phyloP scores from a whole-genome alignment of 2,888 invertebrate species.

The Hypolimnas misippus region DNA sequence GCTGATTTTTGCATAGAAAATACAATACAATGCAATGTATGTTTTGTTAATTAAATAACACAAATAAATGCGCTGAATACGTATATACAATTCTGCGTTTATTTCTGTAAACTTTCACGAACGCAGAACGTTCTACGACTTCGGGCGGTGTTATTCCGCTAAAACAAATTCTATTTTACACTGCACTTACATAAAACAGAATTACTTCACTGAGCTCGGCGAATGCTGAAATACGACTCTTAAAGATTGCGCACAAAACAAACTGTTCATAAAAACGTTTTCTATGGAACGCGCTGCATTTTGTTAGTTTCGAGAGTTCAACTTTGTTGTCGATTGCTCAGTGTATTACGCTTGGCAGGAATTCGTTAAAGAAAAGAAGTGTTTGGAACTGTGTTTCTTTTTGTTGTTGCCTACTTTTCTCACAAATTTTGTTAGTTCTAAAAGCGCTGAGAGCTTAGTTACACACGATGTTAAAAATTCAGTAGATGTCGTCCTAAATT shows the following conservation, averaged over 20 bases:
- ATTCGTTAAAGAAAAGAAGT: constrained; percentile 6
- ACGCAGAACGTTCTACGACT: constrained; percentile 2
- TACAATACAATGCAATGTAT: background rate
- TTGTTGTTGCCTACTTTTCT: background rate
- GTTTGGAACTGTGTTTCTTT: background rate
- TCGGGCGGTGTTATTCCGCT: constrained; percentile 9
- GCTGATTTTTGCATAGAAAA: no score
- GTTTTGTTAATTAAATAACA: constrained; percentile 2
- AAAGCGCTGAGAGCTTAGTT: constrained; percentile 2
- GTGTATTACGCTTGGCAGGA: constrained; percentile 7
- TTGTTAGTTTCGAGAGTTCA: constrained; percentile 31
- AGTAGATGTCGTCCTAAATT: background rate
- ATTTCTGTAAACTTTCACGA: constrained; percentile 8
- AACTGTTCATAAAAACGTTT: constrained; percentile 41
- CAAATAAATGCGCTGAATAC: background rate
- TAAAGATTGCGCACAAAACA: constrained; percentile 43
- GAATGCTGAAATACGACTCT: constrained; percentile 43
- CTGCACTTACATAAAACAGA: constrained; percentile 24
- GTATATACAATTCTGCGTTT: background rate
- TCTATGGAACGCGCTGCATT: constrained; percentile 33
- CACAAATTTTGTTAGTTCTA: background rate
- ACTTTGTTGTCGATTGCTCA: constrained; percentile 24
- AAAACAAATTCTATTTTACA: constrained; percentile 29
- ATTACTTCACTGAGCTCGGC: constrained; percentile 22
- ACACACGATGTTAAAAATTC: background rate